Evolutionary conservation across 2,113 vertebrate species (phyloP).

Genomic region (Cardinalis cardinalis): DNA sequence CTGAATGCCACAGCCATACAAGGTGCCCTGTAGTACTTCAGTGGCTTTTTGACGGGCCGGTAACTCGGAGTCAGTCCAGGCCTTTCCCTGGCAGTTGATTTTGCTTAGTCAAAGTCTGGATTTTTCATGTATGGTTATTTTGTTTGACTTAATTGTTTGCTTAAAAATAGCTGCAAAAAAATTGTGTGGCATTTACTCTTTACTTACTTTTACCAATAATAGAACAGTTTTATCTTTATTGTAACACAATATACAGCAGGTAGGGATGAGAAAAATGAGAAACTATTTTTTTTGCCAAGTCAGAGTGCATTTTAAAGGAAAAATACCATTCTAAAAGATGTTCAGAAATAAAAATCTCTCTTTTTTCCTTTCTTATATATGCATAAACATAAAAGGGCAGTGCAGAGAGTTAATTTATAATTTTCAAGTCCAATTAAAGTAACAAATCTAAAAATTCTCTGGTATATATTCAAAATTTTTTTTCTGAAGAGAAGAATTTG

Average conservation of each 20-base stretch:
- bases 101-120: background rate
- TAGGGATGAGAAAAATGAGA: background rate
- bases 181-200: background rate
- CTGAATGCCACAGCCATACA: background rate
- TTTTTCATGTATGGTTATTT: background rate
- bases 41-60: background rate
- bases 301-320: background rate
- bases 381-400: background rate
- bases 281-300: background rate
- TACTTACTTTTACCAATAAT: background rate
- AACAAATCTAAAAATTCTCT: background rate
- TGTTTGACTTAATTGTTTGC: background rate
- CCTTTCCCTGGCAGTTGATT: background rate
- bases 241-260: background rate
- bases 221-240: background rate
- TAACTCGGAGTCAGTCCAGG: rapidly evolving
- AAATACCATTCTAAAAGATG: background rate
- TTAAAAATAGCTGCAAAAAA: background rate
- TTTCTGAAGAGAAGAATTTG: background rate
- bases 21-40: background rate
- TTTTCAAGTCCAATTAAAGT: background rate
- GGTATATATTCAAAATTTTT: background rate
- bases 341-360: background rate
- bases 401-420: background rate
- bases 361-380: background rate